Conservation (phyloP, 2,888 invertebrate genomes). For the Cephus runcator region DNA sequence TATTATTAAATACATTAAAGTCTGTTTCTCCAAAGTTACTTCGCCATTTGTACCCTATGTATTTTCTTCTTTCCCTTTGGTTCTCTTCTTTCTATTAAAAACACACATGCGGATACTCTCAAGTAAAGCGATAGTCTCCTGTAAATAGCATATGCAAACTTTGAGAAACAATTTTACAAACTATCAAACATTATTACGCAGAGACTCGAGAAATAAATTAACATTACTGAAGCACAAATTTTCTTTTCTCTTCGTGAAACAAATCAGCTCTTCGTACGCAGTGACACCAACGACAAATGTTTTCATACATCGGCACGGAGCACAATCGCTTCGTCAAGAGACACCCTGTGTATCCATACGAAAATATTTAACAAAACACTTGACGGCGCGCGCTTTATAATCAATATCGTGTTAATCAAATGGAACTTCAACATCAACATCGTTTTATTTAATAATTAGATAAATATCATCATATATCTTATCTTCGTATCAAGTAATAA, state of each 20-base stretch:
- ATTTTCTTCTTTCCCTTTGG: conserved; percentile 8
- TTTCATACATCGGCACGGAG: not conserved
- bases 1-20: not conserved
- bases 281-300: not conserved
- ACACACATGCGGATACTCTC: conserved; percentile 17
- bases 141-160: not conserved
- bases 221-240: not conserved
- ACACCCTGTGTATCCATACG: conserved; percentile 13
- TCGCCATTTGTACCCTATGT: conserved; percentile 42
- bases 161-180: not conserved
- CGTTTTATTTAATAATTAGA: conserved; percentile 44
- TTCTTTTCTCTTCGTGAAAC: not conserved
- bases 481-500: conserved; percentile 53
- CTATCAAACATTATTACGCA: not conserved
- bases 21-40: conserved; percentile 27
- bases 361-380: conserved; percentile 6
- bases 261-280: not conserved
- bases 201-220: not conserved
- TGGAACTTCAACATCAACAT: conserved; percentile 47
- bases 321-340: conserved; percentile 33
- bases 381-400: not conserved
- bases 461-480: conserved; percentile 56
- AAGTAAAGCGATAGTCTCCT: conserved; percentile 1
- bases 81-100: conserved; percentile 2
- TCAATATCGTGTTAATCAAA: conserved; percentile 7